phyloP scores from a whole-genome alignment of 2,113 vertebrate species.

The Paracanthobrama guichenoti region DNA sequence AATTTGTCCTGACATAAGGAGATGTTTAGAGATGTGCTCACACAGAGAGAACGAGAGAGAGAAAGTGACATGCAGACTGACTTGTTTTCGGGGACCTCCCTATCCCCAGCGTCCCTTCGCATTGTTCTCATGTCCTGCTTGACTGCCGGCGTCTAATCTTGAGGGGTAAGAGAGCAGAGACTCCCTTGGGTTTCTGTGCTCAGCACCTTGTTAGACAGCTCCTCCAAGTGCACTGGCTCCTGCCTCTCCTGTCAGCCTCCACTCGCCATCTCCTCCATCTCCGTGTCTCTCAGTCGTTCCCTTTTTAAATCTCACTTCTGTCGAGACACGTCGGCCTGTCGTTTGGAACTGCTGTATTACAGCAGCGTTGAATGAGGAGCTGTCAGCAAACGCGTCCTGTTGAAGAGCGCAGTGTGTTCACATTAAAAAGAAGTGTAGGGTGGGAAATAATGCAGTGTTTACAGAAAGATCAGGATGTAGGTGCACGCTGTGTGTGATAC shows the following conservation, averaged over 20 bases:
- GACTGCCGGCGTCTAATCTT: conserved; percentile 84
- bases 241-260: conserved; percentile 38
- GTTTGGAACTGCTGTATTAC: conserved; percentile 18
- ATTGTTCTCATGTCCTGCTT: conserved; percentile 70
- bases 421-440: conserved; percentile 12
- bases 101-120: conserved; percentile 70
- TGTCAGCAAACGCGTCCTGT: not conserved
- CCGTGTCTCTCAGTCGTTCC: conserved; percentile 35
- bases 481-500: not conserved
- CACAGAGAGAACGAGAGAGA: conserved; percentile 38
- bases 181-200: conserved; percentile 79
- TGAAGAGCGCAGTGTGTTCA: not conserved
- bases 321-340: not conserved
- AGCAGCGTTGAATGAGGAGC: conserved; percentile 1
- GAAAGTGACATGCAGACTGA: conserved; percentile 68
- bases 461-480: conserved; percentile 9
- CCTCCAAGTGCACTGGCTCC: conserved; percentile 50
- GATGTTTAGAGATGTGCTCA: conserved; percentile 68
- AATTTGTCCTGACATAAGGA: conserved; percentile 81
- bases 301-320: conserved; percentile 40
- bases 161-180: conserved; percentile 70
- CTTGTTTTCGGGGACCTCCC: conserved; percentile 74
- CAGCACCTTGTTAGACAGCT: conserved; percentile 83
- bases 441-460: not conserved
- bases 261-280: conserved; percentile 35